These are phyloP conservation scores for Pegoplata infirma DNA, from an alignment of 2,888 invertebrate species.

Conservation along the genomic window DNA sequence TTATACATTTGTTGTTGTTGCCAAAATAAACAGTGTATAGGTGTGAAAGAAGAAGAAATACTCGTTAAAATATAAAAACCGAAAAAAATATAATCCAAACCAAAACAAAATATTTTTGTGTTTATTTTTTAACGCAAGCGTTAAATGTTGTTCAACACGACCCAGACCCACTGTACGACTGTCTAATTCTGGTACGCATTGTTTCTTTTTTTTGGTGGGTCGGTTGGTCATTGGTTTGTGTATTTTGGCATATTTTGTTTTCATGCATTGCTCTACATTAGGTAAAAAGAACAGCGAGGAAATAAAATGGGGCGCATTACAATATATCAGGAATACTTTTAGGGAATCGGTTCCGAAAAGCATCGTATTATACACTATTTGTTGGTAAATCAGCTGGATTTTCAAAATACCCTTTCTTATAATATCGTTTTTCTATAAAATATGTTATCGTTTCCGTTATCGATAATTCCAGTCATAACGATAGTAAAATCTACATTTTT, in stretches of 20 bases:
- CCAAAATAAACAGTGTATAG: conserved; percentile 28
- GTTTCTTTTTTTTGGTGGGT: background rate
- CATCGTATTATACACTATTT: too few relatives aligned
- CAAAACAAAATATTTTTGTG: conserved; percentile 15
- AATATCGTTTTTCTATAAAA: too few relatives aligned
- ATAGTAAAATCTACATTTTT: too few relatives aligned
- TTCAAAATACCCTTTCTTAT: too few relatives aligned
- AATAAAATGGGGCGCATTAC: too few relatives aligned
- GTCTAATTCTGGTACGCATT: conserved; percentile 37
- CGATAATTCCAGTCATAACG: too few relatives aligned
- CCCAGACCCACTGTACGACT: conserved; percentile 62
- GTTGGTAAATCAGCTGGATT: too few relatives aligned
- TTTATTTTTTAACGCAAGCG: conserved; percentile 24
- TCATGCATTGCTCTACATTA: conserved; percentile 14
- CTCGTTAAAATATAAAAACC: conserved; percentile 4
- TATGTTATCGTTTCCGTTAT: too few relatives aligned
- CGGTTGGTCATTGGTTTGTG: background rate
- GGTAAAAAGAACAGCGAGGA: too few relatives aligned
- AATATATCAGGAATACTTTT: too few relatives aligned
- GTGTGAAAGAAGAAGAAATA: conserved; percentile 24
- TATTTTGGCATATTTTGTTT: conserved; percentile 33
- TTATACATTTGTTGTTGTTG: conserved; percentile 21
- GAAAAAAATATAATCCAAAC: conserved; percentile 45
- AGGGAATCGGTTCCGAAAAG: too few relatives aligned
- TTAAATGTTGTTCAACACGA: conserved; percentile 41